Percentiles rank a stretch among this genome's conserved stretches.
Conservation (phyloP, 1,140 invertebrate genomes). For the Saxidomus purpurata region DNA sequence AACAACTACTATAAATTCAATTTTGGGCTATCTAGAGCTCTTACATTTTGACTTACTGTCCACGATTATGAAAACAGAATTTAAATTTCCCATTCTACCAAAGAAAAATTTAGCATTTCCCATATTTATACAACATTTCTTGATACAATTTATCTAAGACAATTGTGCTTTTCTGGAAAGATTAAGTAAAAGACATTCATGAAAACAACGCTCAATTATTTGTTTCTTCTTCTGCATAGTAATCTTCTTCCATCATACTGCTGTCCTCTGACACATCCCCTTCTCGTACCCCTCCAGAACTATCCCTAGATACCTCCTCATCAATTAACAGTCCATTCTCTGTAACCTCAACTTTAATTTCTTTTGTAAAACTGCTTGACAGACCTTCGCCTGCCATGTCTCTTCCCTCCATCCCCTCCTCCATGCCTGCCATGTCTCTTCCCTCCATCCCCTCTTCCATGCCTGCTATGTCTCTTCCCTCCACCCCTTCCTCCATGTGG, state of each 20-base stretch:
- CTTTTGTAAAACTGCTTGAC: background rate
- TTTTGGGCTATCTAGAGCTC: too few relatives aligned
- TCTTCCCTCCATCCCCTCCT: conserved; percentile 1
- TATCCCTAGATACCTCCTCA: background rate
- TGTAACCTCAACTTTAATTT: background rate
- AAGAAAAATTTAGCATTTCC: too few relatives aligned
- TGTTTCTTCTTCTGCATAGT: conserved; percentile 9
- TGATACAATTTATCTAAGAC: too few relatives aligned
- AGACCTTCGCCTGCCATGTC: background rate
- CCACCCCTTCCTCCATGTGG: conserved; percentile 49
- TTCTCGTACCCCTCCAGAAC: background rate
- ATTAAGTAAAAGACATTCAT: too few relatives aligned
- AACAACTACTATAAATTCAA: too few relatives aligned
- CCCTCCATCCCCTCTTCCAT: conserved; percentile 31
- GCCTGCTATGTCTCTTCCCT: background rate
- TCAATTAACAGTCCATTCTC: background rate
- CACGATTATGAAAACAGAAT: too few relatives aligned
- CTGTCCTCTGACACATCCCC: conserved; percentile 29
- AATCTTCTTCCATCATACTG: conserved; percentile 18
- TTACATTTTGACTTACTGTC: too few relatives aligned
- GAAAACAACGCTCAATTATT: background rate
- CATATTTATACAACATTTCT: too few relatives aligned
- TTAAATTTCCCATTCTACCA: too few relatives aligned
- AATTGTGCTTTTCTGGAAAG: too few relatives aligned
- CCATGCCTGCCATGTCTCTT: background rate